Base-by-base conservation (phyloP, 2,797 vertebrate genomes). In the Sebastes kiyomatsui region DNA sequence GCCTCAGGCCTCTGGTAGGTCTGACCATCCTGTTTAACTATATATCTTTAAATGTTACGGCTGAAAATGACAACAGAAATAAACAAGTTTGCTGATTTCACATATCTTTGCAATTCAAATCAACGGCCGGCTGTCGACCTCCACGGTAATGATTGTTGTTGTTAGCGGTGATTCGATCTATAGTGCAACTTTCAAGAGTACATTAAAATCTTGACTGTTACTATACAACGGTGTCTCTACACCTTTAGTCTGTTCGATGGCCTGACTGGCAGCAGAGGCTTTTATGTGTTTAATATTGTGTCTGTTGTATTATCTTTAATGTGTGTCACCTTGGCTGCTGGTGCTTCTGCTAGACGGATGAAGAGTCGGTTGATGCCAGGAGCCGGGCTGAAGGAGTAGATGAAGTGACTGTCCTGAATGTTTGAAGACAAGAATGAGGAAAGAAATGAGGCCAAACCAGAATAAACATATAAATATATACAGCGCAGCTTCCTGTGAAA, bases 331-430 rank as follows among this genome's bases (percentile, higher is more conserved):
- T 99, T 99, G 79, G 98, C 98, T 85, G 96, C 93, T 46, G 98
- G 97, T 2, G 96, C 94, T 56, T 99, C 97, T 8, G 97, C 94
- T 18, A 99, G 90, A 58, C 98, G 96, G 89, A 99, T 97, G 86
- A 98, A 99, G 81, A 99, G 96, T 87, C 96, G 98, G 94, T 99
- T 99, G 90, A 95, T 86, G 75, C 98, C 98, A 87, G 94, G 94
- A 64, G 94, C 89, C 1, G 98, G 98, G 80, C 95, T 98, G 95
- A 99, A 99, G 60, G 98, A 99, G 94, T 99, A 99, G 95, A 99
- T 98, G 95, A 99, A 99, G 93, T 99, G 98, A 94, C 97, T 98
- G 7, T 99, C 98, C 98, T 99, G 77, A 49, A 83, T 25, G 10
- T 67, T 76, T 58, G 83, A 61, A 60, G 72, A 91, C 5, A 89